Conservation (phyloP, 2,888 invertebrate genomes). For the Digitonthophagus gazella region DNA sequence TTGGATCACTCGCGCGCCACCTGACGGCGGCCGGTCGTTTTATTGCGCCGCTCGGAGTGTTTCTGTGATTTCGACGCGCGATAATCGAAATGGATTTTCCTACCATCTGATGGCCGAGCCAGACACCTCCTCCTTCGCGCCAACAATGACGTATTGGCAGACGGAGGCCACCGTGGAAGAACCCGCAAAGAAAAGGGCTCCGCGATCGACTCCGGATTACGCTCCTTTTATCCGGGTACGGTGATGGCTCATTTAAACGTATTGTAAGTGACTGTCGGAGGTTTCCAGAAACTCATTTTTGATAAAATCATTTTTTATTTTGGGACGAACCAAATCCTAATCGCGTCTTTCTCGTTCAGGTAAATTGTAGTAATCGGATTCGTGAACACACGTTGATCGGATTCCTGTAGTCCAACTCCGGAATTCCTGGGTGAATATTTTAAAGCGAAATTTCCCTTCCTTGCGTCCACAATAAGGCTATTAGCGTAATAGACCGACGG, state of each 20-base stretch:
- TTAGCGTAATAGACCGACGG: constrained; percentile 51
- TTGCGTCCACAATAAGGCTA: constrained; percentile 47
- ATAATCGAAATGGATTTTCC: background rate
- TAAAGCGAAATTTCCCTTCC: constrained; percentile 46
- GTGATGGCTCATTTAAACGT: background rate
- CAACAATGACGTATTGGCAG: background rate
- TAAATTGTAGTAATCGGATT: constrained; percentile 25
- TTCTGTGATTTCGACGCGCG: background rate
- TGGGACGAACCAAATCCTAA: background rate
- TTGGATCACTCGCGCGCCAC: background rate
- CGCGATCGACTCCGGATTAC: background rate
- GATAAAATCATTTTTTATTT: background rate
- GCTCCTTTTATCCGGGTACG: background rate
- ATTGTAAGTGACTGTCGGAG: background rate
- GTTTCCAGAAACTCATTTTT: background rate
- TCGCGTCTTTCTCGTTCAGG: constrained; percentile 2
- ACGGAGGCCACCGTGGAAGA: background rate
- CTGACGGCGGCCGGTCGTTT: background rate
- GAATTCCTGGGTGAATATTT: constrained; percentile 40
- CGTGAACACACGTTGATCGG: constrained; percentile 27
- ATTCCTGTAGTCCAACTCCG: constrained; percentile 18
- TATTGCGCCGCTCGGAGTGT: background rate
- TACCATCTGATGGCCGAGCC: background rate
- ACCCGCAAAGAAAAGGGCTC: too few relatives aligned
- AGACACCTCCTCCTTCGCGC: background rate